phyloP scores from a whole-genome alignment of 2,888 invertebrate genomes.

The Girardia tigrina region DNA sequence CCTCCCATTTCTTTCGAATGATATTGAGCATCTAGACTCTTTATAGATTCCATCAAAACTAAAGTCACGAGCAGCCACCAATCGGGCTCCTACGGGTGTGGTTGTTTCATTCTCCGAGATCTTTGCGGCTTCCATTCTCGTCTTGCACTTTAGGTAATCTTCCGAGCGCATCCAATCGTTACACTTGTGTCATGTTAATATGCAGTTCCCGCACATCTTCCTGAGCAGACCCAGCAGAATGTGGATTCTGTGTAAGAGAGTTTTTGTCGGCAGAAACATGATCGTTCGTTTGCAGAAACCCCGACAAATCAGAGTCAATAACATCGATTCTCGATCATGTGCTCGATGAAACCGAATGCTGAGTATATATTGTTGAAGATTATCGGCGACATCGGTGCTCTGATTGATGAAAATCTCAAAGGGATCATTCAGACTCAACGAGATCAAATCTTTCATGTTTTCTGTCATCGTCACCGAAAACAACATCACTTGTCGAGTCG shows the following conservation, averaged over 20 bases:
- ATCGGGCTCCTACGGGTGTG: too few species aligned
- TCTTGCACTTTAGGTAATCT: slow-evolving; percentile 30
- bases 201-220: slow-evolving; percentile 78
- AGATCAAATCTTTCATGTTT: slow-evolving; percentile 71
- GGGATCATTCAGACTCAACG: slow-evolving; percentile 78
- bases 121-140: slow-evolving; percentile 43
- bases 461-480: slow-evolving; percentile 99
- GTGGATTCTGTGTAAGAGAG: slow-evolving; percentile 80
- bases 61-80: too few species aligned
- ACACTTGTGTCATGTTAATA: slow-evolving; percentile 85
- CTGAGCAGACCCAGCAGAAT: slow-evolving; percentile 77
- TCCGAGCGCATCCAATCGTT: slow-evolving; percentile 33
- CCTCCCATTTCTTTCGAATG: too few species aligned
- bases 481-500: slow-evolving; percentile 80
- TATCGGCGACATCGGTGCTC: slow-evolving; percentile 83
- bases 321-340: slow-evolving; percentile 79
- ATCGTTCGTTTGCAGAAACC: slow-evolving; percentile 80
- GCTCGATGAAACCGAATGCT: slow-evolving; percentile 63
- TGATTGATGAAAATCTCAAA: slow-evolving; percentile 87
- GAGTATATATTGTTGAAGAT: slow-evolving; percentile 86
- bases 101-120: too few species aligned
- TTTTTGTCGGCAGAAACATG: slow-evolving; percentile 89
- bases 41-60: too few species aligned
- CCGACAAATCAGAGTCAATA: slow-evolving; percentile 62
- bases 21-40: too few species aligned